Base-by-base conservation (phyloP, 2,113 vertebrate genomes). In the Hippocampus mohnikei region DNA sequence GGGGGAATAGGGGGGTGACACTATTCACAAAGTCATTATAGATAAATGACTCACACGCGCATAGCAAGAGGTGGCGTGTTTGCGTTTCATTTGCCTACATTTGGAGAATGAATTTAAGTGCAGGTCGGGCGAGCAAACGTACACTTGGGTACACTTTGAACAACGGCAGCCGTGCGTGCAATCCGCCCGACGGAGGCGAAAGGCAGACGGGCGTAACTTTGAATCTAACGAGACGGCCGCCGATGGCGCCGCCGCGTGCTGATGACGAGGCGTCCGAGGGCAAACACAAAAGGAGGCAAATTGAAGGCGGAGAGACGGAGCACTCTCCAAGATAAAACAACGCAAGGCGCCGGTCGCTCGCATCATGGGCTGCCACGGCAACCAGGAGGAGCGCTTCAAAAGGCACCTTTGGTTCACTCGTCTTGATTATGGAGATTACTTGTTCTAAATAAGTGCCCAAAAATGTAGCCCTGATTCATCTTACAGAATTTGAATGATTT, bases 1-100 rank as follows among this genome's bases (percentile, higher is more conserved):
- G 93, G 94, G 76, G 92, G 91, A 5, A 33, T 33, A 33, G 88
- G 88, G 87, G 92, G 87, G 81, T 86, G 85, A 90, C 82, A 90
- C 88, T 86, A 89, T 91, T 91, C 94, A 91, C 84, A 90, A 95
- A 94, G 94, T 95, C 93, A 97, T 96, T 95, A 95, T 94, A 95
- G 94, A 95, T 96, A 95, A 95, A 92, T 95, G 94, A 93, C 89
- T 85, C 75, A 83, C 76, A 76, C 48, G 13, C 46, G 10, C 3
- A 48, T n/a, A 62, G 60, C 29, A 3, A 16, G 74, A 70, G 58
- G 70, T 52, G 68, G 61, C 25, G 15, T 85, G 82, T 83, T 87
- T 88, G 81, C 84, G 76, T 70, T 77, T 78, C 78, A 88, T 88
- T 90, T 87, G 81, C 77, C 76, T 78, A 75, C 84, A 76, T 89